Base-by-base conservation (phyloP, 1,140 invertebrate genomes). In the Ruditapes philippinarum region DNA sequence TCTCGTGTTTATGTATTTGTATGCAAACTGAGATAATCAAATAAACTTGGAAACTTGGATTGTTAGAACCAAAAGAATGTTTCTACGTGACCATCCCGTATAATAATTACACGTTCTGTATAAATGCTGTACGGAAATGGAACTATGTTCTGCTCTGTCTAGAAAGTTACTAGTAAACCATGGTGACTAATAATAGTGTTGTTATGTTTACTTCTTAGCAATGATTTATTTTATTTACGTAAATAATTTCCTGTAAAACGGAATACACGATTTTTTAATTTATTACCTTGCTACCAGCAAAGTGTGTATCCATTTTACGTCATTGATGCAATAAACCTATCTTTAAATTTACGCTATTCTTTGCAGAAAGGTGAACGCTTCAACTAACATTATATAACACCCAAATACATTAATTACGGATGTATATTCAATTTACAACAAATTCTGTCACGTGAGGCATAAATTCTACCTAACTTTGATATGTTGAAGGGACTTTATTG, bases 371-470 rank as follows among this genome's bases (percentile, higher is more conserved):
- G 22, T 28, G 14, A 45, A 45, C 42, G 42, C n/a, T 25, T 62
- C n/a, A 62, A 25, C 57, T 28, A 1, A 62, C 3, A 28, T 78
- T 2, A 78, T 54, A 31, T 36, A 78, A 78, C 9, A 51, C 17
- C 38, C 2, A 28, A 51, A 19, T 36, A 78, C 70, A 54, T 49
- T 78, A 78, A 78, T 78, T 78, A 78, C 74, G 49, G 74, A 78
- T 33, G 31, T 78, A 54, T 78, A 49, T 36, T 51, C 42, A 51
- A 51, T 78, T 36, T 57, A 57, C 25, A 31, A 78, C 17, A 14
- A 17, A 0, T 22, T n/a, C 70, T 78, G 74, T 78, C 74, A 78
- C 14, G 3, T 1, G 9, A 9, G 74, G 74, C 45, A 78, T 78
- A 78, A 78, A 54, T 54, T 54, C 17, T 54, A 28, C 28, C 2